phyloP scores from a whole-genome alignment of 1,140 invertebrate species.

The Bombus superbus region DNA sequence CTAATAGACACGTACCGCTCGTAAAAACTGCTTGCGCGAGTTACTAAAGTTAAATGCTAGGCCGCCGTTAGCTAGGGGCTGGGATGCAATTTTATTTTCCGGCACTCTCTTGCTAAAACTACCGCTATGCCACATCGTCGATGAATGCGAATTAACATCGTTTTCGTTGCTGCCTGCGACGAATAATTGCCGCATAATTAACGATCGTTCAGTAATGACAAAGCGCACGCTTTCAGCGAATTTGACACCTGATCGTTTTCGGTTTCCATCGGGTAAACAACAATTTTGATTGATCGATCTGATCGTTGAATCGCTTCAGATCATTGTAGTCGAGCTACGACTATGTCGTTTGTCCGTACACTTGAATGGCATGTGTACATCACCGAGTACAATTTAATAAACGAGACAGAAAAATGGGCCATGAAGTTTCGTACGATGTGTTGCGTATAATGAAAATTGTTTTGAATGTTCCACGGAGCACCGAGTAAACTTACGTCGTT shows the following conservation, averaged over 20 bases:
- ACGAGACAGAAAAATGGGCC: neutral
- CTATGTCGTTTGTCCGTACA: neutral
- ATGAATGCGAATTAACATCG: constrained; percentile 43
- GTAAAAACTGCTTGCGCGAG: constrained; percentile 73
- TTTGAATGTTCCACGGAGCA: neutral
- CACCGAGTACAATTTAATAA: neutral
- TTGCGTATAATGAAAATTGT: constrained; percentile 26
- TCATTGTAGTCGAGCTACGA: neutral
- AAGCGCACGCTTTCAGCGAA: neutral
- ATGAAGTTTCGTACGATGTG: neutral
- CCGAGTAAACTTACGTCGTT: neutral
- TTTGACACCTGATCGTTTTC: neutral
- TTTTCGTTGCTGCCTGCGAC: neutral
- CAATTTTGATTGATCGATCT: constrained; percentile 4
- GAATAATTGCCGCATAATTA: constrained; percentile 39
- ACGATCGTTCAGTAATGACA: neutral
- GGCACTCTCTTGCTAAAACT: neutral
- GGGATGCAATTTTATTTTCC: constrained; percentile 55
- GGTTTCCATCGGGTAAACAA: constrained; percentile 8
- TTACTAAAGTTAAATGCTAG: constrained; percentile 67
- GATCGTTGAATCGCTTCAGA: neutral
- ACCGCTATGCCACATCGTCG: neutral
- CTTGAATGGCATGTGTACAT: neutral
- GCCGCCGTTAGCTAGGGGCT: neutral
- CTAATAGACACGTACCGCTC: constrained; percentile 80